A percentile compares a stretch with the other conserved stretches of the same genome.
phyloP scores from a whole-genome alignment of 2,113 vertebrate genomes.

The Aptenodytes patagonicus region DNA sequence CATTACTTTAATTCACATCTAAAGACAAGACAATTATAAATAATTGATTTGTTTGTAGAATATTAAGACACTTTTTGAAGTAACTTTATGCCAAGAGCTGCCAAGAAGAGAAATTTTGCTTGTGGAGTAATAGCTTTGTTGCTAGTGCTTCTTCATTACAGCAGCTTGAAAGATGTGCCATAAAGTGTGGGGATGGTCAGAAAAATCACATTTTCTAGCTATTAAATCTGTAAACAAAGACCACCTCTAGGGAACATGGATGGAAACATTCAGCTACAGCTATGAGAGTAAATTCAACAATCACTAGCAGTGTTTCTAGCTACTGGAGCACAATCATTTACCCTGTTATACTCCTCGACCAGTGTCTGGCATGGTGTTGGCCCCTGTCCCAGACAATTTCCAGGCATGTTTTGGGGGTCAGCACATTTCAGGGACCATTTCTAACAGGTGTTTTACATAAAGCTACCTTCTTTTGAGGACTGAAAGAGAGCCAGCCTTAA shows the following conservation, averaged over 20 bases:
- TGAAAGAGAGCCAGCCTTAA: neutral
- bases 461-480: neutral
- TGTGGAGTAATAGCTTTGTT: neutral
- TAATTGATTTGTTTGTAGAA: slow-evolving; percentile 37
- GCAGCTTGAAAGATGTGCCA: neutral
- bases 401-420: rapidly evolving
- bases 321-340: neutral
- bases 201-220: slow-evolving; percentile 4
- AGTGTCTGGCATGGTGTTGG: neutral
- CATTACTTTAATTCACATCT: slow-evolving; percentile 41
- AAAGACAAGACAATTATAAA: slow-evolving; percentile 47
- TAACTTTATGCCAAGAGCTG: neutral
- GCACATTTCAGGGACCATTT: neutral
- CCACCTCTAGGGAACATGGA: neutral
- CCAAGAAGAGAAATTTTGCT: neutral
- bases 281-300: neutral
- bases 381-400: neutral
- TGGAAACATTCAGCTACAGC: neutral
- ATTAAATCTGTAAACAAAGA: slow-evolving; percentile 10
- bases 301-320: neutral
- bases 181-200: neutral
- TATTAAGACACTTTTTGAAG: slow-evolving; percentile 9
- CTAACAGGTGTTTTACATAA: neutral
- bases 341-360: neutral
- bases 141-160: slow-evolving; percentile 15